Percentiles rank a stretch among this genome's conserved stretches.
Evolutionary conservation across 2,113 vertebrate species (phyloP).

Genomic region (Channa argus): DNA sequence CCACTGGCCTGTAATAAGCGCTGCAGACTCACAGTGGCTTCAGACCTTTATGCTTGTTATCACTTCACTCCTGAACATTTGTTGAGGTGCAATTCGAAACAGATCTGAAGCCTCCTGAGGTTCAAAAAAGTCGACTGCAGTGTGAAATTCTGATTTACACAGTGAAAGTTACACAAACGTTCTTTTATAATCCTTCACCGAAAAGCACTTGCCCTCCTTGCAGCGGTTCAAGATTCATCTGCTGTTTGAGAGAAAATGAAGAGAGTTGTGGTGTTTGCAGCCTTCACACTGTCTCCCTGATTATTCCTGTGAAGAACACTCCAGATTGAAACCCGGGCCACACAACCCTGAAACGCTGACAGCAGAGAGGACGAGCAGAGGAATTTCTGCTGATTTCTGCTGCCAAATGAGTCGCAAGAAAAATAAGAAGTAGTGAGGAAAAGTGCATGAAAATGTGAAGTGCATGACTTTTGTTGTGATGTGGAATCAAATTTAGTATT

Average conservation of each 20-base stretch:
- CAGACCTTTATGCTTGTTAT: neutral
- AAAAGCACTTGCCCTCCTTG: constrained; percentile 32
- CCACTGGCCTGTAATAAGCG: neutral
- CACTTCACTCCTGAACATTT: neutral
- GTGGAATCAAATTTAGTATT: too few species aligned
- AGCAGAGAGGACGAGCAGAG: neutral
- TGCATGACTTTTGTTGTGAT: too few species aligned
- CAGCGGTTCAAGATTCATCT: neutral
- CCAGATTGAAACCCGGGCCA: constrained; percentile 17
- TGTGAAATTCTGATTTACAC: constrained; percentile 22
- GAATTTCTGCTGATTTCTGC: neutral
- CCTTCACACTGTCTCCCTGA: neutral
- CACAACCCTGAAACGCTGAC: constrained; percentile 7
- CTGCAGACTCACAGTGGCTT: neutral
- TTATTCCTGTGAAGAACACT: constrained; percentile 12
- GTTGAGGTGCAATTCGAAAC: neutral
- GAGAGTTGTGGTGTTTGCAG: constrained; percentile 2
- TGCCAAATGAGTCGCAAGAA: too few species aligned
- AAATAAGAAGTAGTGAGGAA: too few species aligned
- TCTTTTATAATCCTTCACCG: constrained; percentile 24
- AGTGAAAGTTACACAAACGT: constrained; percentile 11
- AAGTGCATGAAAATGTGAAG: too few species aligned
- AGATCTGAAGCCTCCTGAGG: constrained; percentile 7
- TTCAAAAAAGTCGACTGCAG: neutral
- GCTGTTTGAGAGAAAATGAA: constrained; percentile 21